These are phyloP conservation scores for Menura novaehollandiae DNA, from an alignment of 2,113 vertebrate genomes.

Conservation along the genomic window DNA sequence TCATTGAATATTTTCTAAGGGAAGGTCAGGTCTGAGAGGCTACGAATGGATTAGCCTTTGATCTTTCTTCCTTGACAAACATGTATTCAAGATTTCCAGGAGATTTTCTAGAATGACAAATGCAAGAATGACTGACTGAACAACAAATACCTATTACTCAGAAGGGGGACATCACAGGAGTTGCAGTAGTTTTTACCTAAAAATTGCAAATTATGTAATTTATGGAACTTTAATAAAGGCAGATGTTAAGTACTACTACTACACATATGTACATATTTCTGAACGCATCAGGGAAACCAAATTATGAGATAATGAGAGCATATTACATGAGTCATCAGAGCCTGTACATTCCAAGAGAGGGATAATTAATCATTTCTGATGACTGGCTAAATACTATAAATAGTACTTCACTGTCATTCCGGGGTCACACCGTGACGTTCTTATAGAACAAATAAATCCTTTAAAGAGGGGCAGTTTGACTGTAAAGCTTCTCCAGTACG, in stretches of 20 bases:
- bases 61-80: neutral
- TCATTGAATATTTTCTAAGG: neutral
- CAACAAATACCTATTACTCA: neutral
- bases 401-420: neutral
- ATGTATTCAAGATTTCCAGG: neutral
- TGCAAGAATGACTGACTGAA: neutral
- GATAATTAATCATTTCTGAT: constrained; percentile 23
- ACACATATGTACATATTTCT: neutral
- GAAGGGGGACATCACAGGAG: neutral
- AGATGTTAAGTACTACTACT: neutral
- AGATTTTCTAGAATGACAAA: neutral
- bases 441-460: neutral
- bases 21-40: neutral
- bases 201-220: neutral
- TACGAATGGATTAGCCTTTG: constrained; percentile 18
- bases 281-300: neutral
- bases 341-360: neutral
- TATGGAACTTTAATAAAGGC: neutral
- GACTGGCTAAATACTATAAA: constrained; percentile 15
- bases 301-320: neutral
- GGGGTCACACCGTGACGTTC: neutral
- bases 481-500: neutral
- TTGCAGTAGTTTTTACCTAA: neutral
- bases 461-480: neutral
- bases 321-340: neutral